phyloP scores from a whole-genome alignment of 1,140 invertebrate species.

The Coboldia fuscipes region DNA sequence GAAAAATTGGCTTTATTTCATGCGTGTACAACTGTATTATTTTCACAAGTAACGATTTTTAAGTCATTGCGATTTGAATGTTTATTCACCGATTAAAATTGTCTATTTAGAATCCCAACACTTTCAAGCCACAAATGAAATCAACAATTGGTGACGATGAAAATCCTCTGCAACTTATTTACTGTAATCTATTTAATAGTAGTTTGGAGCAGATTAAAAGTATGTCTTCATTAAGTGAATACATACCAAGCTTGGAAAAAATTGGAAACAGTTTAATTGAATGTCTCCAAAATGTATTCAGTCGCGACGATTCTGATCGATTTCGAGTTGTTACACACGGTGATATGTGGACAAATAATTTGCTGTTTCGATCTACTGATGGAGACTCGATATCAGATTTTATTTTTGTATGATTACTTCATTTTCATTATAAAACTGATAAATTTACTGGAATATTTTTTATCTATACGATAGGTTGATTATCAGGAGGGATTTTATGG shows the following conservation, averaged over 20 bases:
- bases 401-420: slow-evolving; percentile 25
- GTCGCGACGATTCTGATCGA: slow-evolving; percentile 14
- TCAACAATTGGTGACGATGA: slow-evolving; percentile 5
- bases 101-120: slow-evolving; percentile 20
- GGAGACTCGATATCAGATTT: slow-evolving; percentile 21
- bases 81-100: too few relatives aligned
- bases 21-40: slow-evolving; percentile 25
- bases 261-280: slow-evolving; percentile 14
- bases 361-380: slow-evolving; percentile 30
- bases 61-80: background rate
- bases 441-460: slow-evolving; percentile 1
- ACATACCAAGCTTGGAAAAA: slow-evolving; percentile 17
- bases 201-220: slow-evolving; percentile 6
- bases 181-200: slow-evolving; percentile 3
- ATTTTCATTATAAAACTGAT: background rate
- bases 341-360: slow-evolving; percentile 37
- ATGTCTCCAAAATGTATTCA: slow-evolving; percentile 9
- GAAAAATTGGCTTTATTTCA: slow-evolving; percentile 28
- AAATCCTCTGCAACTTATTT: slow-evolving; percentile 5
- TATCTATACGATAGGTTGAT: slow-evolving; percentile 5
- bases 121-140: slow-evolving; percentile 6
- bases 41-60: slow-evolving; percentile 20
- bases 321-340: slow-evolving; percentile 35
- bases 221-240: slow-evolving; percentile 11
- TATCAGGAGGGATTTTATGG: slow-evolving; percentile 8